phyloP scores from a whole-genome alignment of 2,797 vertebrate genomes.

The Sarcophilus harrisii region DNA sequence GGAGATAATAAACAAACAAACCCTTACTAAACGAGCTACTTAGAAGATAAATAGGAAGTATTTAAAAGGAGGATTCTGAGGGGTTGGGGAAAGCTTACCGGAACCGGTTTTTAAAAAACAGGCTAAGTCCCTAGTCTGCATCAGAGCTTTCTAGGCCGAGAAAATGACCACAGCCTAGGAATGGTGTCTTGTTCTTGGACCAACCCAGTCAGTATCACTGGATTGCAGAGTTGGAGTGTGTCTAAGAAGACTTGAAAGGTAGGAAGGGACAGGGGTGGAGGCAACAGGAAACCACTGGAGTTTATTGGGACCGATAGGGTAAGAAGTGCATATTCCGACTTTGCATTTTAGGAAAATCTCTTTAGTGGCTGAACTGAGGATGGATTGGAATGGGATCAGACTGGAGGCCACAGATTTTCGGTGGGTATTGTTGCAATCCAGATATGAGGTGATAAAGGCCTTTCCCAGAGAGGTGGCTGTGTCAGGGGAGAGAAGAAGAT shows the following conservation, averaged over 20 bases:
- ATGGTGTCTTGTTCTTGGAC: not conserved
- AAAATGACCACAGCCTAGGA: not conserved
- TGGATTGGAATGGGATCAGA: not conserved
- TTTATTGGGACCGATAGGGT: not conserved
- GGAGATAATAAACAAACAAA: not conserved
- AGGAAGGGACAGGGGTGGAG: not conserved
- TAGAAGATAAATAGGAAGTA: not conserved
- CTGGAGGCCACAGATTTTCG: no score
- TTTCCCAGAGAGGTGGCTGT: not conserved
- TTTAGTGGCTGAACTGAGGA: not conserved
- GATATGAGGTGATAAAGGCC: not conserved
- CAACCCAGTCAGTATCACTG: not conserved
- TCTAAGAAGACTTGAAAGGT: not conserved
- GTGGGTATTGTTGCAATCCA: not conserved
- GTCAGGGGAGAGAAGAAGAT: not conserved
- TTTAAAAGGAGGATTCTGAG: not conserved
- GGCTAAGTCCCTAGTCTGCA: not conserved
- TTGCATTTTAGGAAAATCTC: not conserved
- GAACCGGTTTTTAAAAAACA: accelerated
- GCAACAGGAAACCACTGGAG: not conserved
- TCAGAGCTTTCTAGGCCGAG: not conserved
- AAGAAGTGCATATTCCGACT: not conserved
- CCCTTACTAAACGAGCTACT: no score
- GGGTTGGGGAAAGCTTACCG: not conserved
- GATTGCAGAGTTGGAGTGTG: not conserved